These are phyloP conservation scores for Acipenser oxyrinchus DNA, from an alignment of 2,797 vertebrate genomes.

Conservation along the genomic window DNA sequence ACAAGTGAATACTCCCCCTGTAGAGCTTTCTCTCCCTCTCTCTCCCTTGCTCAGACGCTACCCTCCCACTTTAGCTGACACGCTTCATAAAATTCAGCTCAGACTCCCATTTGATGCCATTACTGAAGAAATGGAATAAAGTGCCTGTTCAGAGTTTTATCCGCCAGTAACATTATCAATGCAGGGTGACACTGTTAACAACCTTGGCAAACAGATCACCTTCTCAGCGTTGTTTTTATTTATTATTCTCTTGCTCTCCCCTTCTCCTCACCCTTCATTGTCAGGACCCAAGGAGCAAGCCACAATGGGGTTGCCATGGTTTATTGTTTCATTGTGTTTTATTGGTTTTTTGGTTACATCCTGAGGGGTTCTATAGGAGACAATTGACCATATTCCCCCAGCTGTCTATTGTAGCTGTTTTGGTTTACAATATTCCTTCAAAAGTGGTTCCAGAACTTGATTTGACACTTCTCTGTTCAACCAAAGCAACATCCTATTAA, in stretches of 20 bases:
- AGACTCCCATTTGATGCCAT: background rate
- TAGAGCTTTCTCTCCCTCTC: background rate
- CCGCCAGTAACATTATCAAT: conserved; percentile 22
- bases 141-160: conserved; percentile 27
- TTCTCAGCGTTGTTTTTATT: conserved; percentile 1
- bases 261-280: conserved; percentile 22
- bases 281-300: conserved; percentile 7
- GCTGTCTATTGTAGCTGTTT: conserved; percentile 22
- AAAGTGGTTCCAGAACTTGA: no score
- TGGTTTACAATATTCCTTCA: no score
- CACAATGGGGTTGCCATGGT: conserved; percentile 21
- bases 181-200: background rate
- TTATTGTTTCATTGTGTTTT: conserved; percentile 39
- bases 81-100: background rate
- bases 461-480: no score
- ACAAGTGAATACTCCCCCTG: no score
- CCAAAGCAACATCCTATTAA: no score
- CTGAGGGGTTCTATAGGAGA: conserved; percentile 14
- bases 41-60: background rate
- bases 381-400: conserved; percentile 24
- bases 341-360: conserved; percentile 33
- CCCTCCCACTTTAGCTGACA: conserved; percentile 7
- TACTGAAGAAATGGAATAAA: background rate
- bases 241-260: conserved; percentile 12
- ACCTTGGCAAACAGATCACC: conserved; percentile 2